These are phyloP conservation scores for Callospermophilus lateralis DNA, from an alignment of 2,113 vertebrate genomes.

Conservation along the genomic window DNA sequence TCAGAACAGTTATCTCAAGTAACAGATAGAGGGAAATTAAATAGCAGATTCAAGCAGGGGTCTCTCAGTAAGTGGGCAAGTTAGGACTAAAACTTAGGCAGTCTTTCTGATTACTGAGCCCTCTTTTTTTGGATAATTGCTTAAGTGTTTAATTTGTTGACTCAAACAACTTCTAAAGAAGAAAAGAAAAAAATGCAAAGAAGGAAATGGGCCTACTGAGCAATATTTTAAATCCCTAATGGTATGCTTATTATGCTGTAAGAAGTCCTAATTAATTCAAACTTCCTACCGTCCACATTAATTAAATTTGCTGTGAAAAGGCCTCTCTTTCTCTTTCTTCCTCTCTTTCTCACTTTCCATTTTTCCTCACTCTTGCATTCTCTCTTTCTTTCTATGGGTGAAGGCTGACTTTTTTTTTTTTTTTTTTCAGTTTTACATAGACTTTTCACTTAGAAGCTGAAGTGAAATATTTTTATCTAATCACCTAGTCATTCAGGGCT, in stretches of 20 bases:
- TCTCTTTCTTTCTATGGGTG: neutral
- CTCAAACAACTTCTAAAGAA: neutral
- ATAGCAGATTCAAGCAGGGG: neutral
- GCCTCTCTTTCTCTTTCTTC: neutral
- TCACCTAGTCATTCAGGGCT: neutral
- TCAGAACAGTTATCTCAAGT: neutral
- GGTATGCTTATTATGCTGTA: neutral
- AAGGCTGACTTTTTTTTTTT: neutral
- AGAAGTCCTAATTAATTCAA: neutral
- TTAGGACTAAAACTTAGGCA: neutral
- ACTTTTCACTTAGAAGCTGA: slow-evolving; percentile 13
- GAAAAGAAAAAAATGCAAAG: neutral
- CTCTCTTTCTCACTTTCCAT: neutral
- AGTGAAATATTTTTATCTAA: slow-evolving; percentile 56
- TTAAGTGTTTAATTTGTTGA: neutral
- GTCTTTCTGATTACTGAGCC: neutral
- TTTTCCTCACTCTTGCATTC: neutral
- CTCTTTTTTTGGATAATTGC: neutral
- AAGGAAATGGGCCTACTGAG: neutral
- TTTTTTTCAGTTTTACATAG: neutral
- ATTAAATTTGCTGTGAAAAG: neutral
- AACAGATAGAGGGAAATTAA: neutral
- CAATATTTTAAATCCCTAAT: neutral
- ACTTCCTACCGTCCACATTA: neutral
- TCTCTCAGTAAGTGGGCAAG: neutral